Evolutionary conservation across 2,113 vertebrate genomes (phyloP).

Genomic region (Oryzias woworae): DNA sequence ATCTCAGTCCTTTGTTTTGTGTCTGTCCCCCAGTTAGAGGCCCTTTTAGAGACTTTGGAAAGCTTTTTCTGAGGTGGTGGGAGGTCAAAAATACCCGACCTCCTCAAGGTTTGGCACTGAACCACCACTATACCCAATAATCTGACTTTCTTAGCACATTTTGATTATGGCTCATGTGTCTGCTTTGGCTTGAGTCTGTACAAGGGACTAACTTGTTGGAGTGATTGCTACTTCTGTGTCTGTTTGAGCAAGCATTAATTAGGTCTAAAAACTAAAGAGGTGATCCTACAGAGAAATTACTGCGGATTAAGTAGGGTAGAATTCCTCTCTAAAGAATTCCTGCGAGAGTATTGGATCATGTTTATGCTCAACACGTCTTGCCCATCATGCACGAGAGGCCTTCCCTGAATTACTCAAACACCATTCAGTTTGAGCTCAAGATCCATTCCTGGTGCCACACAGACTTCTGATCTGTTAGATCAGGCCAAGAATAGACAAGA

Average conservation of each 20-base stretch:
- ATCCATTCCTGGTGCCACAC: conserved; percentile 10
- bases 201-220: conserved; percentile 16
- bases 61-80: conserved; percentile 15
- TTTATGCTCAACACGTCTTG: conserved; percentile 11
- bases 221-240: conserved; percentile 6
- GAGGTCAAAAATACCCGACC: not conserved
- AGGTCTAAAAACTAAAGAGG: conserved; percentile 14
- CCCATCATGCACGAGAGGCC: conserved; percentile 1
- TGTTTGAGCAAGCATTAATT: conserved; percentile 14
- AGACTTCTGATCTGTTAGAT: conserved; percentile 33
- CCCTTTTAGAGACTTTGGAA: conserved; percentile 17
- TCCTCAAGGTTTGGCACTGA: conserved; percentile 17
- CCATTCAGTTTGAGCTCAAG: not conserved
- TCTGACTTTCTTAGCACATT: conserved; percentile 12
- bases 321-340: not conserved
- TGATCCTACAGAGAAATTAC: conserved; percentile 1
- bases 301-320: not conserved
- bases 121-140: conserved; percentile 1
- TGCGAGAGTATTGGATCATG: not conserved
- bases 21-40: conserved; percentile 1
- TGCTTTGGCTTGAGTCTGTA: conserved; percentile 55
- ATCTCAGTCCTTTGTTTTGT: conserved; percentile 29
- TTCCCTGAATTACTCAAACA: conserved; percentile 1
- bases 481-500: conserved; percentile 9
- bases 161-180: conserved; percentile 41